A percentile compares a stretch with the other conserved stretches of the same genome.
phyloP scores from a whole-genome alignment of 2,113 vertebrate species.

The Prunella himalayana region DNA sequence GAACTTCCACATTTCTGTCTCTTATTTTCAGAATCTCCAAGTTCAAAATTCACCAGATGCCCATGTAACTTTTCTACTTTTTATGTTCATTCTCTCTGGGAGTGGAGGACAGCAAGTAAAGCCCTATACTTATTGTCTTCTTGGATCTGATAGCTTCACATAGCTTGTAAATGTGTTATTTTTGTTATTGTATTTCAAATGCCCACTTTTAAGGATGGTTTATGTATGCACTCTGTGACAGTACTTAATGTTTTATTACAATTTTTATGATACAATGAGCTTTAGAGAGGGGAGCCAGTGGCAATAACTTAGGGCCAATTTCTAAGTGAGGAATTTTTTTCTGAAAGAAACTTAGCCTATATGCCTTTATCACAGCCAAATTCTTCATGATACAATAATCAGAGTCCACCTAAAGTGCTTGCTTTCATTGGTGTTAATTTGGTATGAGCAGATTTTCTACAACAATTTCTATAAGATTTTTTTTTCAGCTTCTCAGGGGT shows the following conservation, averaged over 20 bases:
- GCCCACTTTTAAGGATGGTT: background rate
- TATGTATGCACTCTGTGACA: background rate
- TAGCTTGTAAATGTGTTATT: background rate
- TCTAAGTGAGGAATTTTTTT: background rate
- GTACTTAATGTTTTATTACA: background rate
- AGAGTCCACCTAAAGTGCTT: background rate
- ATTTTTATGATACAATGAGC: background rate
- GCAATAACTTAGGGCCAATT: background rate
- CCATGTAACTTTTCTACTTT: background rate
- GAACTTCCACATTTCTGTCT: background rate
- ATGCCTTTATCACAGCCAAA: background rate
- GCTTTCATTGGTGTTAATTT: background rate
- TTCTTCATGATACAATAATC: background rate
- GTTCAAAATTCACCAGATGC: background rate
- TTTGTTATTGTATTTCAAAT: background rate
- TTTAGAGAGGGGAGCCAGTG: background rate
- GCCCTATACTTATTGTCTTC: background rate
- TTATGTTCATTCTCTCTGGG: background rate
- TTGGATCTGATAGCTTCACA: background rate
- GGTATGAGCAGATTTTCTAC: background rate
- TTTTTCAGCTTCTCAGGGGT: background rate
- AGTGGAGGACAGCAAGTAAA: background rate
- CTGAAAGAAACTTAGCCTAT: background rate
- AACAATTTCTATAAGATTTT: background rate
- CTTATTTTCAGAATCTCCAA: background rate